These are phyloP conservation scores for Apocrypta bakeri DNA, from an alignment of 1,140 invertebrate genomes.

Conservation along the genomic window DNA sequence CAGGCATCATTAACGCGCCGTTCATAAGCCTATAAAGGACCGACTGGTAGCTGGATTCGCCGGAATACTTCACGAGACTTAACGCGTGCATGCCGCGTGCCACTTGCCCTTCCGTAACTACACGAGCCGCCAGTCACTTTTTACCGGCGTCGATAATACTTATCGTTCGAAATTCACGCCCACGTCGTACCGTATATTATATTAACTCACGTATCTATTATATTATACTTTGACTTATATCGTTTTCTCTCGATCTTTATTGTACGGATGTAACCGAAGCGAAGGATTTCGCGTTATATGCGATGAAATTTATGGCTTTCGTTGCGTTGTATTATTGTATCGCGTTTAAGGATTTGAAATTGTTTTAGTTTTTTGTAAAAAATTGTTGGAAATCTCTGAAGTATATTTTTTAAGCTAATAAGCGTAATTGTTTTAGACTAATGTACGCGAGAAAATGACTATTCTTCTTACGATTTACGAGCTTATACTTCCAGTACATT, in stretches of 20 bases:
- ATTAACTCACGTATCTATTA: neutral
- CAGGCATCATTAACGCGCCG: slow-evolving; percentile 48
- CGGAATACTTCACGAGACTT: neutral
- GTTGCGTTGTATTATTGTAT: neutral
- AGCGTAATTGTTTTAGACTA: neutral
- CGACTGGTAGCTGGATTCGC: slow-evolving; percentile 18
- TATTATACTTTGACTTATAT: neutral
- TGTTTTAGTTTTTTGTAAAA: slow-evolving; percentile 5
- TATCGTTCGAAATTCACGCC: slow-evolving; percentile 3
- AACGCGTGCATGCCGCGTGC: neutral
- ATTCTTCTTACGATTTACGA: slow-evolving; percentile 1
- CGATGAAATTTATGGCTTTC: neutral
- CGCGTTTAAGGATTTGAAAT: neutral
- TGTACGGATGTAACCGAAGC: neutral
- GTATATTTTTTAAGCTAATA: slow-evolving; percentile 25
- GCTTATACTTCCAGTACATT: slow-evolving; percentile 29
- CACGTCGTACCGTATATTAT: neutral
- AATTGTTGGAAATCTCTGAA: slow-evolving; percentile 27
- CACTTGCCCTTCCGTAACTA: neutral
- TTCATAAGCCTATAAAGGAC: slow-evolving; percentile 37
- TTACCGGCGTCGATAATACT: neutral
- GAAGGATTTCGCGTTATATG: neutral
- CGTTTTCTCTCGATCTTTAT: neutral
- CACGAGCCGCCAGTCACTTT: neutral
- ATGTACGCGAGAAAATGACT: neutral